phyloP scores from a whole-genome alignment of 2,888 invertebrate genomes.

The Dicyrtomina minuta region DNA sequence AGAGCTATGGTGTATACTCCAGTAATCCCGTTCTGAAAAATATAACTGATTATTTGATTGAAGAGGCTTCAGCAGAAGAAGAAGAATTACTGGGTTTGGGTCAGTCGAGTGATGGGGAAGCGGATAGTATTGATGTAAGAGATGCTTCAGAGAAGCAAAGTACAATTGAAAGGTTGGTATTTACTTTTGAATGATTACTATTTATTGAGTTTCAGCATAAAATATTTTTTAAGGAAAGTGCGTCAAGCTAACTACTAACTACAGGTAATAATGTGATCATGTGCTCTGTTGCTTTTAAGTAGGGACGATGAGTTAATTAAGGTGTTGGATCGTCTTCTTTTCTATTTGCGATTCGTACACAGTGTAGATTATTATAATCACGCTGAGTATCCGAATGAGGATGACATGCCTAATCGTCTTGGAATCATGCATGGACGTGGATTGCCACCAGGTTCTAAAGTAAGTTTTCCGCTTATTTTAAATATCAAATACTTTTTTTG shows the following conservation, averaged over 20 bases:
- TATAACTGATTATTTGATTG: constrained; percentile 95
- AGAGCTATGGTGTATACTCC: constrained; percentile 54
- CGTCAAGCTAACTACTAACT: background rate
- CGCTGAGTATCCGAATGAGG: constrained; percentile 98
- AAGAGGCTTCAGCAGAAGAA: constrained; percentile 97
- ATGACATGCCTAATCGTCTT: constrained; percentile 99
- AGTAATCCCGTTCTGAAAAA: constrained; percentile 89
- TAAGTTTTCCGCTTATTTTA: constrained; percentile 57
- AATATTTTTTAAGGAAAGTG: background rate
- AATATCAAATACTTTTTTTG: background rate
- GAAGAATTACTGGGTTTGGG: constrained; percentile 78
- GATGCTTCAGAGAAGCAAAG: constrained; percentile 71
- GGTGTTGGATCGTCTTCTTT: constrained; percentile 74
- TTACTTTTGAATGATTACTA: background rate
- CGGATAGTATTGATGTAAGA: constrained; percentile 54
- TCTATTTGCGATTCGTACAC: constrained; percentile 94
- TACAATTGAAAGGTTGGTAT: constrained; percentile 66
- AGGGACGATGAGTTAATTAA: constrained; percentile 54
- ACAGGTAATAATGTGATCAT: background rate
- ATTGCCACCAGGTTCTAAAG: constrained; percentile 78
- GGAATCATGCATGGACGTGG: constrained; percentile 98
- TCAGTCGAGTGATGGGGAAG: constrained; percentile 59
- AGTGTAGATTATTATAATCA: constrained; percentile 99
- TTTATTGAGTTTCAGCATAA: background rate
- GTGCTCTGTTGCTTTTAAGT: background rate